Percentiles rank a stretch among this genome's conserved stretches.
Conservation (phyloP, 2,888 invertebrate species). For the Torymus texanus region DNA sequence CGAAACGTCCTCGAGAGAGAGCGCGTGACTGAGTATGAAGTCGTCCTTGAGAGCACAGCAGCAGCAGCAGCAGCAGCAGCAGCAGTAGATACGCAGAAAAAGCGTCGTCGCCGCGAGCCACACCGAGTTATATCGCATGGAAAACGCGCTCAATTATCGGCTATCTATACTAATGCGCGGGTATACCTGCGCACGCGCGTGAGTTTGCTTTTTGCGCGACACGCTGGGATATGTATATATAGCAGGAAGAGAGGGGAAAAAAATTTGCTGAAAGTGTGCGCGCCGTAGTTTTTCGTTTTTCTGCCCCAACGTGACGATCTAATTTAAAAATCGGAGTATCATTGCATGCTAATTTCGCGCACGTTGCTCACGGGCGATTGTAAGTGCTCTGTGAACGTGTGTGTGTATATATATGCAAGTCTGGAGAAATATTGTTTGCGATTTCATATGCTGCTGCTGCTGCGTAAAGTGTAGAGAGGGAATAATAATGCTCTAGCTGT, state of each 20-base stretch:
- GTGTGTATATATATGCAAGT: too few relatives aligned
- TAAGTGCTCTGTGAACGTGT: too few relatives aligned
- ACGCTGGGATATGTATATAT: too few relatives aligned
- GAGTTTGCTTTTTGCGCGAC: neutral
- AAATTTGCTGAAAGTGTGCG: too few relatives aligned
- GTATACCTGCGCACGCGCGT: neutral
- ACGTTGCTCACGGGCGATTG: too few relatives aligned
- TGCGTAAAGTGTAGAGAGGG: too few relatives aligned
- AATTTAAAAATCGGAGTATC: constrained; percentile 1
- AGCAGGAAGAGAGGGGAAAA: too few relatives aligned
- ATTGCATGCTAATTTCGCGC: constrained; percentile 7
- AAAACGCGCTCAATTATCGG: constrained; percentile 28
- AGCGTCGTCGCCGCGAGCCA: neutral
- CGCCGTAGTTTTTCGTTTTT: neutral
- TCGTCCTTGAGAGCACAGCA: constrained; percentile 52
- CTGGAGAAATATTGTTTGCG: too few relatives aligned
- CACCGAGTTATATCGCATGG: neutral
- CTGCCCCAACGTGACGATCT: constrained; percentile 1
- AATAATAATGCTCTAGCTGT: too few relatives aligned
- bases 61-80: neutral
- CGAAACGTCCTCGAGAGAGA: constrained; percentile 57
- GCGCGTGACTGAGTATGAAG: constrained; percentile 53
- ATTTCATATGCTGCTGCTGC: too few relatives aligned
- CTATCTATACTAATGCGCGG: constrained; percentile 33
- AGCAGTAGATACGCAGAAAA: neutral